phyloP scores from a whole-genome alignment of 1,140 invertebrate genomes.

The Helicoverpa armigera region DNA sequence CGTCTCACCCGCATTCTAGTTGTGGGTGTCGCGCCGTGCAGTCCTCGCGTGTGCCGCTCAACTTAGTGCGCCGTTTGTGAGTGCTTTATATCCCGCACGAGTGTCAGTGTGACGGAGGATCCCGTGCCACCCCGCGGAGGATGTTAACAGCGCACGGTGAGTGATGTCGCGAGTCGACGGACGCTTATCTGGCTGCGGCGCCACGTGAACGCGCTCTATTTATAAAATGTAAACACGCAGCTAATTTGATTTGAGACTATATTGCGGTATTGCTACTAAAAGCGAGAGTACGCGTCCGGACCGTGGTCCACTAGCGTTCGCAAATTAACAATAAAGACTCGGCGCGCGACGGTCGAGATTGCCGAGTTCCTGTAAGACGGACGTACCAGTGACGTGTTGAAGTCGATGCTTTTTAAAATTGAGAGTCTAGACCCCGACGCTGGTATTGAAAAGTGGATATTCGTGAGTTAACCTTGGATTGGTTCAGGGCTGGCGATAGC shows the following conservation, averaged over 20 bases:
- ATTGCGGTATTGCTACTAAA: conserved; percentile 70
- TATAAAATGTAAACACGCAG: conserved; percentile 84
- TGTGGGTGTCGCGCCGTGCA: conserved; percentile 85
- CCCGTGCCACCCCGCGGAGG: conserved; percentile 77
- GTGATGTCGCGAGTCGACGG: conserved; percentile 72
- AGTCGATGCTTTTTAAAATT: conserved; percentile 56
- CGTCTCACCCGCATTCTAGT: conserved; percentile 84
- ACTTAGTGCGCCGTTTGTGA: conserved; percentile 85
- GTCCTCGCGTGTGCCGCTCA: conserved; percentile 83
- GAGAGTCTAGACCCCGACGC: conserved; percentile 13
- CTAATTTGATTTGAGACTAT: conserved; percentile 82
- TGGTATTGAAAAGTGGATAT: conserved; percentile 45
- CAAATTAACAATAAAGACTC: conserved; percentile 77
- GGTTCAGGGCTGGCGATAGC: conserved; percentile 77
- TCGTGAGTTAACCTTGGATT: conserved; percentile 62
- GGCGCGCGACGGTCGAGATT: conserved; percentile 75
- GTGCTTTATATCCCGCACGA: conserved; percentile 83
- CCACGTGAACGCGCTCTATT: conserved; percentile 84
- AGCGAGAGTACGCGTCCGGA: conserved; percentile 70
- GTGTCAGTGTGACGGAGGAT: conserved; percentile 83
- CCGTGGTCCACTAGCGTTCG: conserved; percentile 61
- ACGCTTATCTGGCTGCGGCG: conserved; percentile 76
- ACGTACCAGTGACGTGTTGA: conserved; percentile 68
- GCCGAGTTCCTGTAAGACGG: conserved; percentile 81
- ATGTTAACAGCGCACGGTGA: conserved; percentile 86